Conservation (phyloP, 2,797 vertebrate genomes). For the Chloroceryle inda region DNA sequence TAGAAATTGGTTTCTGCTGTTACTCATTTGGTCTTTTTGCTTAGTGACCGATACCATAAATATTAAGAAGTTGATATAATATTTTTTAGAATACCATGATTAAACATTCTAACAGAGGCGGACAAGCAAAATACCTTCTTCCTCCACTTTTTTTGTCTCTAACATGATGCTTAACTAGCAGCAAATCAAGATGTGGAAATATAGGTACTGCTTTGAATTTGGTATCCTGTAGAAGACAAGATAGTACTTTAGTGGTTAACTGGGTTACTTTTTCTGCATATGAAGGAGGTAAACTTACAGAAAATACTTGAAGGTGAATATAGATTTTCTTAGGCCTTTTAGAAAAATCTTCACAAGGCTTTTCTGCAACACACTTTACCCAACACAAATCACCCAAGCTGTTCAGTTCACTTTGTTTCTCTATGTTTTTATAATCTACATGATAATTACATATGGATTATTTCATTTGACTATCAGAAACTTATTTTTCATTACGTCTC, state of each 20-base stretch:
- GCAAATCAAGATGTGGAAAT: not conserved
- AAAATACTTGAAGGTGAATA: not conserved
- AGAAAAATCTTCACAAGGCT: not conserved
- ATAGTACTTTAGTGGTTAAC: rapidly evolving
- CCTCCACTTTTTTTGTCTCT: not conserved
- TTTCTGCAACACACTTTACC: not conserved
- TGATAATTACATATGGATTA: slow-evolving; percentile 38
- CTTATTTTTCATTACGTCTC: slow-evolving; percentile 25
- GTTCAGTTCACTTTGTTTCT: not conserved
- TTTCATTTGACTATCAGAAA: slow-evolving; percentile 52
- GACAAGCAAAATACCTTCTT: not conserved
- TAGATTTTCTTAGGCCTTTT: not conserved
- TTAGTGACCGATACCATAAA: not conserved
- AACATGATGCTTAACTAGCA: not conserved
- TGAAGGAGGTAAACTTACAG: not conserved
- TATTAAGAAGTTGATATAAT: not conserved
- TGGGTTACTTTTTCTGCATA: not conserved
- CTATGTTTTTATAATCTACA: slow-evolving; percentile 23
- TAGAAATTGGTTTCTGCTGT: not conserved
- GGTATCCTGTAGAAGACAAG: not conserved
- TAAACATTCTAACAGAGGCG: not conserved
- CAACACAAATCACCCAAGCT: not conserved
- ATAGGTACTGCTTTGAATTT: not conserved
- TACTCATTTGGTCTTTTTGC: not conserved
- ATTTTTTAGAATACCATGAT: not conserved